Percentiles rank a stretch among this genome's conserved stretches.
Evolutionary conservation across 1,140 invertebrate genomes (phyloP).

Genomic region (Scaptodrosophila lebanonensis): DNA sequence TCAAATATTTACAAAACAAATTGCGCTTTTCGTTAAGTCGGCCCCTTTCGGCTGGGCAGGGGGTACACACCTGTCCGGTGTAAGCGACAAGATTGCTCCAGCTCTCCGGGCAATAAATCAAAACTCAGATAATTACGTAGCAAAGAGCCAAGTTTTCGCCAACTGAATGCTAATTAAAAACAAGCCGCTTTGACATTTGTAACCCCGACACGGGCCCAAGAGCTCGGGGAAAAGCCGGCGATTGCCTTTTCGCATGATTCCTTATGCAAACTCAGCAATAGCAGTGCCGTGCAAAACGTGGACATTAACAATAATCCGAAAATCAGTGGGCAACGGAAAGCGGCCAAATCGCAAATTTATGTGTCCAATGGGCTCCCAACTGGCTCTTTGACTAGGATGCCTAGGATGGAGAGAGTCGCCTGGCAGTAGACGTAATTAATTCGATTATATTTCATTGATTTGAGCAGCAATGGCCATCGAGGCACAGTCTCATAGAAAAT

Average conservation of each 20-base stretch:
- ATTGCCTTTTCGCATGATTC: conserved; percentile 22
- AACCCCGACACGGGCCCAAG: conserved; percentile 9
- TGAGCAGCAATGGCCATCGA: conserved; percentile 21
- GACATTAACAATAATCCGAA: conserved; percentile 65
- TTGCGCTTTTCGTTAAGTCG: conserved; percentile 19
- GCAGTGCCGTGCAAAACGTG: conserved; percentile 45
- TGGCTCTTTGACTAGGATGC: too few species aligned
- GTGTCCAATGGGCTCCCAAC: conserved; percentile 34
- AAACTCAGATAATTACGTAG: conserved; percentile 75
- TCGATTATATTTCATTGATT: conserved; percentile 76
- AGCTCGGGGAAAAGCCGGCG: too few species aligned
- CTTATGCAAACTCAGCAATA: conserved; percentile 33
- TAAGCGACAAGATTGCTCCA: conserved; percentile 25
- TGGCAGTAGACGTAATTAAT: conserved; percentile 65
- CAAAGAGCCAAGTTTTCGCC: conserved; percentile 55
- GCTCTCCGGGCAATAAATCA: conserved; percentile 60
- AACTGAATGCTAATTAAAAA: conserved; percentile 66
- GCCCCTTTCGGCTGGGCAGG: too few species aligned
- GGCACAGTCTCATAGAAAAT: conserved; percentile 56
- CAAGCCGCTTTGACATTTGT: conserved; percentile 6
- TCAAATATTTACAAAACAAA: conserved; percentile 68
- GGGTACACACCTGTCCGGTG: conserved; percentile 26
- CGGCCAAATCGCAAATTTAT: conserved; percentile 71
- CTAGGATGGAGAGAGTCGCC: too few species aligned
- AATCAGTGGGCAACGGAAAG: conserved; percentile 58